Base-by-base conservation (phyloP, 1,140 invertebrate species). In the Papilio aristodemus region DNA sequence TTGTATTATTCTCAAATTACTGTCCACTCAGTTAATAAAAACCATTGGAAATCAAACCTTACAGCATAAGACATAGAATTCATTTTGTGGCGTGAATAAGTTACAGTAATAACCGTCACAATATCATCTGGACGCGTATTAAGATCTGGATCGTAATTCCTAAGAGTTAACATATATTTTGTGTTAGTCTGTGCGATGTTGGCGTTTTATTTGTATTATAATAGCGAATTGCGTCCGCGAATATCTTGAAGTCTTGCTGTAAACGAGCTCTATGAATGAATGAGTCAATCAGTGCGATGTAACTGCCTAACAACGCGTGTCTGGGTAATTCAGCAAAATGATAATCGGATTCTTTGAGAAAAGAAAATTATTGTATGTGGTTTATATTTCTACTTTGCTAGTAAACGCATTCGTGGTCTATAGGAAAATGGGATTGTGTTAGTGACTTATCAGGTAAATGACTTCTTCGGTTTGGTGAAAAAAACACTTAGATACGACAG, bases 1-100 rank as follows among this genome's bases (percentile, higher is more conserved):
- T 66, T 66, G 27, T 46, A 64, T 71, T 71, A 71, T 68, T 68
- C 54, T 62, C 60, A 71, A 68, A 72, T 72, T 72, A 72, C 59
- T 72, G 59, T 54, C 62, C 46, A 68, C 63, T 50, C 63, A 27
- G 32, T 59, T 54, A 62, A 50, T 71, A 54, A 3, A 41, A 17
- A 10, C 1, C 66, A 68, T 19, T 54, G n/a, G 0, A 63, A 63
- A 59, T 27, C 27, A 9, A 19, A 68, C 43, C 19, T 19, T 58
- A 57, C 4, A 4, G 1, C 0, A 0, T n/a, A 0, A 8, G 0
- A 1, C 4, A 27, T 54, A 71, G 38, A 57, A 19, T 38, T 54
- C 22, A 63, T 25, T 37, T 19, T 43, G 25, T 38, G 7, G 2
- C 50, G 43, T 19, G 1, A 22, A 6, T 7, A n/a, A 62, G 7